These are phyloP conservation scores for Harpalus rubripes DNA, from an alignment of 2,888 invertebrate genomes.

Conservation along the genomic window DNA sequence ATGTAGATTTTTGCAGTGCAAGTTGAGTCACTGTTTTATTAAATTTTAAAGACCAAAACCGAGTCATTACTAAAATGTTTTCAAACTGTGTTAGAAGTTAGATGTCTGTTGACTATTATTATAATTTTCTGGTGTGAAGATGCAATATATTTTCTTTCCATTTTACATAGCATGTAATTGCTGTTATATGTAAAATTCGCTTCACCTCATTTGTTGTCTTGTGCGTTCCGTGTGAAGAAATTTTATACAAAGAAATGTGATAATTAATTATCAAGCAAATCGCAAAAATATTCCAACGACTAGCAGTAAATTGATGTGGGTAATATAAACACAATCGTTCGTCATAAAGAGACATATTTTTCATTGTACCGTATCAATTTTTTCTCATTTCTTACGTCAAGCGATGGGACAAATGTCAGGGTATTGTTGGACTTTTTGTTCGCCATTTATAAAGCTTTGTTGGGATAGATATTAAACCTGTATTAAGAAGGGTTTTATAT, in stretches of 20 bases:
- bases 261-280: conserved; percentile 37
- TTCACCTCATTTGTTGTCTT: neutral
- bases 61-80: neutral
- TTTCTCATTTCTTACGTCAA: conserved; percentile 27
- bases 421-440: conserved; percentile 51
- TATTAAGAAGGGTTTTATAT: conserved; percentile 69
- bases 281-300: conserved; percentile 22
- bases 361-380: conserved; percentile 39
- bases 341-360: conserved; percentile 33
- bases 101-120: neutral
- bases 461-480: conserved; percentile 68
- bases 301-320: conserved; percentile 7
- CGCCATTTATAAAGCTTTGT: conserved; percentile 64
- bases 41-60: neutral
- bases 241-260: conserved; percentile 15
- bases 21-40: no score
- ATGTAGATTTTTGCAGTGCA: no score
- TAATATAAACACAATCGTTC: conserved; percentile 29
- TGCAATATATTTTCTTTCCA: neutral
- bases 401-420: conserved; percentile 42
- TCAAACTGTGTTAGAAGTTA: neutral
- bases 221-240: neutral
- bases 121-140: neutral
- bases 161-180: neutral
- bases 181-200: neutral